phyloP scores from a whole-genome alignment of 2,797 vertebrate genomes.

The Coracias cyanogaster region DNA sequence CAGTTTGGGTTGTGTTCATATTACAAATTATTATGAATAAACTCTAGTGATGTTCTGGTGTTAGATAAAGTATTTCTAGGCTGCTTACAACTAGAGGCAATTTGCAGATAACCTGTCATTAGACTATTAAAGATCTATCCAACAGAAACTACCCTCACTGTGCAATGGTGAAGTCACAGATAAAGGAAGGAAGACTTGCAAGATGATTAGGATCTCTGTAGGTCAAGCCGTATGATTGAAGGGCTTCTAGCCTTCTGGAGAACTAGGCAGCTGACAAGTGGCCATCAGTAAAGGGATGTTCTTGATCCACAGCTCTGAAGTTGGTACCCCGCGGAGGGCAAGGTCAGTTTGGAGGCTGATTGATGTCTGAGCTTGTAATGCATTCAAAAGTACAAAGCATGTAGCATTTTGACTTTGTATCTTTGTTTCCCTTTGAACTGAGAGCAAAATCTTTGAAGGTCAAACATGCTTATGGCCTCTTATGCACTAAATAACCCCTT shows the following conservation, averaged over 20 bases:
- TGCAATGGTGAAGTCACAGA: not conserved
- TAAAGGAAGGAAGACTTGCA: not conserved
- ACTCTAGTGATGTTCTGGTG: not conserved
- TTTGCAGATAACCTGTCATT: not conserved
- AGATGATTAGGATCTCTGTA: not conserved
- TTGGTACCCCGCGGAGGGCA: fast-evolving
- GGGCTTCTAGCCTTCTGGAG: not conserved
- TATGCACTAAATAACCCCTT: fast-evolving
- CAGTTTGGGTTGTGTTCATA: not conserved
- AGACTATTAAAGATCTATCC: not conserved
- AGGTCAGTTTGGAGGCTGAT: not conserved
- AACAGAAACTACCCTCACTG: not conserved
- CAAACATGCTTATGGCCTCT: not conserved
- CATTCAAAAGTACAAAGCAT: not conserved
- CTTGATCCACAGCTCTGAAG: not conserved
- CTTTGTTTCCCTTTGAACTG: not conserved
- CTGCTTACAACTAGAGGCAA: not conserved
- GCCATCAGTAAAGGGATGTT: not conserved
- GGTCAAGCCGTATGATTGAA: not conserved
- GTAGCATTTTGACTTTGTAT: not conserved
- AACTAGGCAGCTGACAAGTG: not conserved
- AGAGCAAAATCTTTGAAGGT: not conserved
- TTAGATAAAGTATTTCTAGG: not conserved
- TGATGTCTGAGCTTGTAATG: not conserved
- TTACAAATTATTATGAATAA: not conserved